Evolutionary conservation across 1,140 invertebrate genomes (phyloP).

Genomic region (Palaemon carinicauda): DNA sequence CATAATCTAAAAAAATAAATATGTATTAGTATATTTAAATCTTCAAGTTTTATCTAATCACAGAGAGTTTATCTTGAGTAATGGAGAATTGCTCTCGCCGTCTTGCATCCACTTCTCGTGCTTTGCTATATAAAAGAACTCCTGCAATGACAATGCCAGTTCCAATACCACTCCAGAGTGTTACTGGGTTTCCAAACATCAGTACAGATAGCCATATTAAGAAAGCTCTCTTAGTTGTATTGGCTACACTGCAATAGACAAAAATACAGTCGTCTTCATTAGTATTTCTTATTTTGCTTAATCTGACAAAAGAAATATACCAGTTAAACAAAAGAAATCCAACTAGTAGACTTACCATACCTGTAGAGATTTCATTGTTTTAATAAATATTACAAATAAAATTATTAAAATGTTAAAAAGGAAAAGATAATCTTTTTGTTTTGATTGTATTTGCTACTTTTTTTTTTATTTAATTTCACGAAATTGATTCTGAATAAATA

Average conservation of each 20-base stretch:
- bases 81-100: constrained; percentile 55
- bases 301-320: no score
- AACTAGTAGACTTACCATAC: no score
- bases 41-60: constrained; percentile 3
- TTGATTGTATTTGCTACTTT: no score
- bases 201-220: constrained; percentile 85
- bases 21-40: not conserved
- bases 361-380: no score
- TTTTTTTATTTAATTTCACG: no score
- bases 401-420: no score
- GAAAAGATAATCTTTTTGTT: no score
- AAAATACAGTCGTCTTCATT: constrained; percentile 27
- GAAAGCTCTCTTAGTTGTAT: constrained; percentile 84
- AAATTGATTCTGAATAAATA: no score
- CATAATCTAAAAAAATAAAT: not conserved
- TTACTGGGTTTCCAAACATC: constrained; percentile 82
- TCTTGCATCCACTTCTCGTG: constrained; percentile 61
- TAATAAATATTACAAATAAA: no score
- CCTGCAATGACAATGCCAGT: constrained; percentile 79
- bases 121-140: constrained; percentile 81
- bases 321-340: no score
- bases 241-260: constrained; percentile 77
- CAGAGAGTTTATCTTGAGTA: constrained; percentile 31
- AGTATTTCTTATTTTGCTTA: no score
- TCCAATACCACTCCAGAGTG: constrained; percentile 78